A percentile compares a stretch with the other conserved stretches of the same genome.
These are phyloP conservation scores for Sardina pilchardus DNA, from an alignment of 2,113 vertebrate species.

Conservation along the genomic window DNA sequence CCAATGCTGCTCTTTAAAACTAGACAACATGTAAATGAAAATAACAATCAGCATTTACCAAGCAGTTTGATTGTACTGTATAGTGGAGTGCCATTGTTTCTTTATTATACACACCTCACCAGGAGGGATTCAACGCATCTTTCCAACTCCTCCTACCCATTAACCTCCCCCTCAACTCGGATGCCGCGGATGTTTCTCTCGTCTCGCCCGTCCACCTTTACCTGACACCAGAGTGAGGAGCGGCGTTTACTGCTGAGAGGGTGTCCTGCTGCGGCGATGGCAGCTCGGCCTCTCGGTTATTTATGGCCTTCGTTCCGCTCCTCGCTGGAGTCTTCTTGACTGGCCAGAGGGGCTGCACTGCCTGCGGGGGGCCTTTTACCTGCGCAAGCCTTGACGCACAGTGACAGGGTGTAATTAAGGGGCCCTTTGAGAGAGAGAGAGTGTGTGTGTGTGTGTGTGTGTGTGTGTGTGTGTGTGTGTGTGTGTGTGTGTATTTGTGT, in stretches of 20 bases:
- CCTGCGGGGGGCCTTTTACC: constrained; percentile 39
- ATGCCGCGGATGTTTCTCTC: not conserved
- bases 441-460: not conserved
- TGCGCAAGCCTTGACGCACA: constrained; percentile 38
- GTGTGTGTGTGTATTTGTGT: too few species aligned
- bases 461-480: not conserved
- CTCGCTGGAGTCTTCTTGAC: not conserved
- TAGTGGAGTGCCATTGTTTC: not conserved
- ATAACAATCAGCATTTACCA: not conserved
- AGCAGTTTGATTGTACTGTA: not conserved
- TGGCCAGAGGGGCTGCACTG: not conserved
- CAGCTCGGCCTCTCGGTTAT: not conserved
- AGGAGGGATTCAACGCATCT: not conserved
- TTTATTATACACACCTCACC: not conserved
- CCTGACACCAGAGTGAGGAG: not conserved
- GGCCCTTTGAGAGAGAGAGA: constrained; percentile 33
- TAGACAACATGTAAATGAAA: not conserved
- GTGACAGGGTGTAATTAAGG: constrained; percentile 62
- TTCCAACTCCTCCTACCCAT: not conserved
- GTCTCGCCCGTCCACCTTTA: not conserved
- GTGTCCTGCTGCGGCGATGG: not conserved
- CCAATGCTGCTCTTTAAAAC: too few species aligned
- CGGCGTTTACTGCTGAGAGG: not conserved
- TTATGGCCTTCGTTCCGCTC: constrained; percentile 27
- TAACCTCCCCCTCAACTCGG: not conserved